Evolutionary conservation across 2,888 invertebrate genomes (phyloP).

Genomic region (Pyrgus malvae): DNA sequence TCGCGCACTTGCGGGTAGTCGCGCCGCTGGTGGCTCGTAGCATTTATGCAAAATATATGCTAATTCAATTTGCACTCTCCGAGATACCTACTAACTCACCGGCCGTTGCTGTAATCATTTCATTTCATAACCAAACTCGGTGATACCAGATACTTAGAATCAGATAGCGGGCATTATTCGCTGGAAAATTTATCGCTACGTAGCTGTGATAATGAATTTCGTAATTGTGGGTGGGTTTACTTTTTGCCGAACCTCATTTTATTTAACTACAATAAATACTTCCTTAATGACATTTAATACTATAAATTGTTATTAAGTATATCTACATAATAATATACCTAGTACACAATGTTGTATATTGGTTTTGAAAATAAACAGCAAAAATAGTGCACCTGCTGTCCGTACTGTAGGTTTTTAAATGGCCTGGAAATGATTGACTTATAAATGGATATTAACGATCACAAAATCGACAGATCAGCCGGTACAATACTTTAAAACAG

Average conservation of each 20-base stretch:
- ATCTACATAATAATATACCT: background rate
- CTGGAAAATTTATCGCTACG: slow-evolving; percentile 3
- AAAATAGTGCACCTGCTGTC: background rate
- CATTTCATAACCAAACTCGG: slow-evolving; percentile 24
- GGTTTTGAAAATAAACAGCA: background rate
- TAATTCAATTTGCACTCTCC: slow-evolving; percentile 71
- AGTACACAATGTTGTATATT: background rate
- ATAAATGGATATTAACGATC: slow-evolving; percentile 59
- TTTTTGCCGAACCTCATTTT: too few relatives aligned
- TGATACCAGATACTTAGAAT: slow-evolving; percentile 6
- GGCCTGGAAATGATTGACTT: slow-evolving; percentile 69
- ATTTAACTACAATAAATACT: too few relatives aligned
- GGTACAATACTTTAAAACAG: slow-evolving; percentile 36
- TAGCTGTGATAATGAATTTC: too few relatives aligned
- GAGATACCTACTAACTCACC: slow-evolving; percentile 37
- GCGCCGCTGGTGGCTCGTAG: slow-evolving; percentile 44
- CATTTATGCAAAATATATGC: slow-evolving; percentile 71
- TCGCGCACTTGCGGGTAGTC: slow-evolving; percentile 43
- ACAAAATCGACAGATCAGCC: slow-evolving; percentile 47
- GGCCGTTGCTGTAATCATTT: slow-evolving; percentile 19
- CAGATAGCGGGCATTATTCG: background rate
- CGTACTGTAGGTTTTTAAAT: background rate
- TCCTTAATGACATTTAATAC: too few relatives aligned
- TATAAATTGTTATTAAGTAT: too few relatives aligned
- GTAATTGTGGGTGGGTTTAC: too few relatives aligned